Evolutionary conservation across 2,797 vertebrate species (phyloP).

Genomic region (Perodicticus potto): DNA sequence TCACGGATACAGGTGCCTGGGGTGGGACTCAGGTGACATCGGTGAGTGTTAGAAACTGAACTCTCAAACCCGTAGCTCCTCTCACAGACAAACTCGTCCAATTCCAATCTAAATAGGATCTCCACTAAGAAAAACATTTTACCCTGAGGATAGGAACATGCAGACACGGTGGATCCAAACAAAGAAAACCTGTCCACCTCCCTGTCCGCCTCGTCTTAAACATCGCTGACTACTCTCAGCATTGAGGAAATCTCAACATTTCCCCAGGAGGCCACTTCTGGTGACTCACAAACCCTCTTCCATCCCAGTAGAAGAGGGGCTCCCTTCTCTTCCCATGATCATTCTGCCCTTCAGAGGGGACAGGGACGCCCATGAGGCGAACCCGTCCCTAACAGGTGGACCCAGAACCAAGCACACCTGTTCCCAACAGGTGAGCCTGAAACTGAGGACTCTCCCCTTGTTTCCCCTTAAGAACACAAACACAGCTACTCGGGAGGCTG

Average conservation of each 20-base stretch:
- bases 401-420: background rate
- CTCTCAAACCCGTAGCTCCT: background rate
- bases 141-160: background rate
- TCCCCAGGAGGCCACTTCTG: background rate
- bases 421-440: background rate
- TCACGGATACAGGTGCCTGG: background rate
- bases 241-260: background rate
- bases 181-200: slow-evolving; percentile 21
- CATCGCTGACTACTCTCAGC: background rate
- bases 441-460: background rate
- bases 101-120: slow-evolving; percentile 18
- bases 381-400: background rate
- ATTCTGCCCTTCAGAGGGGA: background rate
- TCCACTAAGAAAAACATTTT: background rate
- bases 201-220: background rate
- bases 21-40: background rate
- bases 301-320: accelerated
- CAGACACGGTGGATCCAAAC: background rate
- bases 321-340: no score
- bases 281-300: background rate
- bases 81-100: background rate
- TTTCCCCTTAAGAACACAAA: background rate
- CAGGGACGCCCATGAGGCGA: background rate
- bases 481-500: no score
- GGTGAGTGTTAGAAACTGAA: background rate